phyloP scores from a whole-genome alignment of 2,113 vertebrate genomes.

The Semnornis frantzii region DNA sequence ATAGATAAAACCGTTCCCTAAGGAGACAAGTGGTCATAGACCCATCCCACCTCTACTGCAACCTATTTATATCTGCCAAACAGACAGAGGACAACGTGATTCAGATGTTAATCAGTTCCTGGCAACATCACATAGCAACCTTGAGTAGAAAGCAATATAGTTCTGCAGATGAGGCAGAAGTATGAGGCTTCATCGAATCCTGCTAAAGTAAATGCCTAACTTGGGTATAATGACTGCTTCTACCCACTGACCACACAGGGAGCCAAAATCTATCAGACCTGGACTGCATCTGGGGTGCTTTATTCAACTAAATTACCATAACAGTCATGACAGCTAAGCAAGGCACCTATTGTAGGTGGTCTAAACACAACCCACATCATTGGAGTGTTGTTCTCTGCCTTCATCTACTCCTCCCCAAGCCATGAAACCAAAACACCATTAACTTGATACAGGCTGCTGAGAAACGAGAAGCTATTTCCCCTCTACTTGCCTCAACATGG shows the following conservation, averaged over 20 bases:
- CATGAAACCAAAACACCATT: slow-evolving; percentile 37
- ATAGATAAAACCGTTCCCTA: background rate
- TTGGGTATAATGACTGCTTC: background rate
- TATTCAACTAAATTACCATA: slow-evolving; percentile 18
- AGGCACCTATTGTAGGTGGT: slow-evolving; percentile 26
- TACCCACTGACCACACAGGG: background rate
- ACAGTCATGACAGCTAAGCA: background rate
- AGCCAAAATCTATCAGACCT: background rate
- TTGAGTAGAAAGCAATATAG: background rate
- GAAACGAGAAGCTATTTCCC: slow-evolving; percentile 2
- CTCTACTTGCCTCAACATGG: background rate
- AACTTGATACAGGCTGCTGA: slow-evolving; percentile 10
- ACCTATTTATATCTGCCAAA: slow-evolving; percentile 15
- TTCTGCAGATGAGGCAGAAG: slow-evolving; percentile 15
- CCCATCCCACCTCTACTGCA: background rate
- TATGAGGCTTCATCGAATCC: background rate
- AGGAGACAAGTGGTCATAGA: background rate
- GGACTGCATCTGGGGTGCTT: background rate
- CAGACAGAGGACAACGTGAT: background rate
- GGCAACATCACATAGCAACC: background rate
- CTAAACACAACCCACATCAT: background rate
- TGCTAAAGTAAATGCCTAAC: background rate
- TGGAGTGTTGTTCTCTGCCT: background rate
- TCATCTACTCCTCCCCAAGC: slow-evolving; percentile 13
- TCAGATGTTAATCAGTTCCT: slow-evolving; percentile 39